phyloP scores from a whole-genome alignment of 2,797 vertebrate genomes.

The Myotis daubentonii region DNA sequence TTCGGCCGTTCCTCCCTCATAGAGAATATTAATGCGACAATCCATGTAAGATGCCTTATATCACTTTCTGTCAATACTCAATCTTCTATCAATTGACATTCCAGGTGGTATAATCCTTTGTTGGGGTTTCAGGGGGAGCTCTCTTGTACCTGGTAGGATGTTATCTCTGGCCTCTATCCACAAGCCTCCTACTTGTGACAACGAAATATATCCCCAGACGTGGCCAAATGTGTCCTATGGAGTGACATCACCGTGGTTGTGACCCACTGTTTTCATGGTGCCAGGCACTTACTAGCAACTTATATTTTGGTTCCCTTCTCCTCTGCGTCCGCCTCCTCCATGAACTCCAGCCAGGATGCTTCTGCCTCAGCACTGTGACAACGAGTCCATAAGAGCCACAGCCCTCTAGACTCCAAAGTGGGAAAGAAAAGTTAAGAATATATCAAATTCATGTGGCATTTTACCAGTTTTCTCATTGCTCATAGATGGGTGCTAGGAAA shows the following conservation, averaged over 20 bases:
- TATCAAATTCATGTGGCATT: background rate
- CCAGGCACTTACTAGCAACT: background rate
- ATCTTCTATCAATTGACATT: background rate
- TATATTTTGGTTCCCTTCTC: background rate
- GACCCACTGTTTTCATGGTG: background rate
- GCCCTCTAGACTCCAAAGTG: background rate
- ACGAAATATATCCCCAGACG: background rate
- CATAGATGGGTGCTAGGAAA: conserved; percentile 3
- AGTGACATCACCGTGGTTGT: background rate
- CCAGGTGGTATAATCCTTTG: background rate
- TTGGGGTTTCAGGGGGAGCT: background rate
- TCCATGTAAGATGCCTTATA: background rate
- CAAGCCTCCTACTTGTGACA: background rate
- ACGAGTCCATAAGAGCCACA: background rate
- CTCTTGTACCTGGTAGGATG: too few relatives aligned
- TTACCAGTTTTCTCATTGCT: conserved; percentile 35
- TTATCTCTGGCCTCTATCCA: background rate
- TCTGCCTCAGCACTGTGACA: background rate
- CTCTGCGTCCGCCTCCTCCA: background rate
- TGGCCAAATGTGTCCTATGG: background rate
- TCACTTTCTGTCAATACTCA: background rate
- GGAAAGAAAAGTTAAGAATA: conserved; percentile 9
- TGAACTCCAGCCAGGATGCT: background rate
- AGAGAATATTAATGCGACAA: background rate
- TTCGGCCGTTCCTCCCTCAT: background rate